phyloP scores from a whole-genome alignment of 1,140 invertebrate species.

The Cotesia typhae region DNA sequence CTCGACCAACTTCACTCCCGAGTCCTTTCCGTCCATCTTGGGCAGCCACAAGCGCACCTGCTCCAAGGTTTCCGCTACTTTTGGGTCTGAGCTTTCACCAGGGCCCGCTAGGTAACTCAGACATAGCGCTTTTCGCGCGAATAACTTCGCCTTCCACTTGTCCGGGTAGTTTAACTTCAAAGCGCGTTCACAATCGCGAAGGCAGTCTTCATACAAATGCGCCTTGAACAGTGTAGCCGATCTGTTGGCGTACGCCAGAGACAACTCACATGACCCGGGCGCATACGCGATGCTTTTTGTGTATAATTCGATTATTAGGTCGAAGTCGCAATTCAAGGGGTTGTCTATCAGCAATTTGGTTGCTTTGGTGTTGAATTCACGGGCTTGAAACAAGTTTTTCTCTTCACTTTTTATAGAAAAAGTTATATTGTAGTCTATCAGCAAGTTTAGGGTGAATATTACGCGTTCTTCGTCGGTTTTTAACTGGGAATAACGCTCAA shows the following conservation, averaged over 20 bases:
- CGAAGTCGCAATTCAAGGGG: neutral
- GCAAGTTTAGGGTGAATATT: constrained; percentile 6
- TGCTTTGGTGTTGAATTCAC: neutral
- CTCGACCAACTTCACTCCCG: neutral
- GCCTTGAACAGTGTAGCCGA: constrained; percentile 34
- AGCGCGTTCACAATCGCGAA: constrained; percentile 32
- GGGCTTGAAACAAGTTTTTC: neutral
- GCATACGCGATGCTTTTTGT: constrained; percentile 35
- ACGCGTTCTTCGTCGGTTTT: constrained; percentile 20
- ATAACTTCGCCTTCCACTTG: constrained; percentile 30
- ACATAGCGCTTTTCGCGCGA: constrained; percentile 25
- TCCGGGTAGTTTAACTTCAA: constrained; percentile 29
- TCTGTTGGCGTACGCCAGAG: constrained; percentile 35
- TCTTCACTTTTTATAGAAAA: neutral
- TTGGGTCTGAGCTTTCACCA: neutral
- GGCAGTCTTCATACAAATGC: constrained; percentile 32
- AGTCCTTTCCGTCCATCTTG: constrained; percentile 15
- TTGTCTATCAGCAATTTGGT: neutral
- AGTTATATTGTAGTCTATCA: neutral
- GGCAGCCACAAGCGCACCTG: constrained; percentile 15
- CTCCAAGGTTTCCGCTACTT: constrained; percentile 1
- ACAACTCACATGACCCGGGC: constrained; percentile 26
- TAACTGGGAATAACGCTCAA: constrained; percentile 11
- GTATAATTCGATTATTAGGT: constrained; percentile 31
- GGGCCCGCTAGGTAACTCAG: neutral